phyloP scores from a whole-genome alignment of 2,888 invertebrate species.

The Phragmatobia fuliginosa region DNA sequence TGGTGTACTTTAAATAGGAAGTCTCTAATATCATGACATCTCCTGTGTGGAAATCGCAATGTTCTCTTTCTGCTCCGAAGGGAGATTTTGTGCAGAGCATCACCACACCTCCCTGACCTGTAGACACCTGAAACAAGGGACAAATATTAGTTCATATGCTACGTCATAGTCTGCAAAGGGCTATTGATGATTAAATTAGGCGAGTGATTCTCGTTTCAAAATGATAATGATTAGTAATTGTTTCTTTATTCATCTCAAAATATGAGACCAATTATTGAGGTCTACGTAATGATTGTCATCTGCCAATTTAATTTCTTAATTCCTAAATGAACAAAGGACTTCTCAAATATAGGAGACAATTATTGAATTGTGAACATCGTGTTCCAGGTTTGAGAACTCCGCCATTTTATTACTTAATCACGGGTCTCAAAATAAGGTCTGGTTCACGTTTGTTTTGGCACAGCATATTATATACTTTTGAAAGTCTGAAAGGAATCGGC shows the following conservation, averaged over 20 bases:
- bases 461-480: neutral
- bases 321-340: neutral
- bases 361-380: slow-evolving; percentile 11
- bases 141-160: too few relatives aligned
- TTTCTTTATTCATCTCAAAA: neutral
- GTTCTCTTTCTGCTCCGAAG: too few relatives aligned
- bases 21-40: too few relatives aligned
- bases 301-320: neutral
- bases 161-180: too few relatives aligned
- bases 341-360: neutral
- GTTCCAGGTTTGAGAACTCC: slow-evolving; percentile 1
- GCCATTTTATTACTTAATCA: slow-evolving; percentile 30
- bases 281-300: neutral
- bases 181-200: too few relatives aligned
- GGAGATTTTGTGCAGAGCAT: too few relatives aligned
- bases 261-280: neutral
- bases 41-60: too few relatives aligned
- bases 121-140: too few relatives aligned
- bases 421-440: slow-evolving; percentile 27
- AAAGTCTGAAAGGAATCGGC: neutral
- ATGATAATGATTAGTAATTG: too few relatives aligned
- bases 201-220: too few relatives aligned
- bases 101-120: too few relatives aligned
- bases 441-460: neutral
- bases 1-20: too few relatives aligned